Evolutionary conservation across 2,113 vertebrate species (phyloP).

Genomic region (Bubalus kerabau): DNA sequence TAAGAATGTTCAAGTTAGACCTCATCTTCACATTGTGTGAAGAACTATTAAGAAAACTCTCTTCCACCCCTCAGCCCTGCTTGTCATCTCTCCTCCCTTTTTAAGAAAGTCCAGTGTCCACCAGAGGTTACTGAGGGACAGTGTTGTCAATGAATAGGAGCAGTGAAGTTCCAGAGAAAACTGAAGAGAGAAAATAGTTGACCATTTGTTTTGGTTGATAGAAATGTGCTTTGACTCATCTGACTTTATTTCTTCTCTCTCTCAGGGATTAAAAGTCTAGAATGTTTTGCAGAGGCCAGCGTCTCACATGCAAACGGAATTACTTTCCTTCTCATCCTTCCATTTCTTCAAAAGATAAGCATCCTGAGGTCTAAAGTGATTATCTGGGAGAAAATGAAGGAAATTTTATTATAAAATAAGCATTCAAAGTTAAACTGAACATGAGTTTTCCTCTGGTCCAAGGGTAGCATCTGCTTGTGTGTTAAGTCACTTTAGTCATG

Average conservation of each 20-base stretch:
- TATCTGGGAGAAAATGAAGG: background rate
- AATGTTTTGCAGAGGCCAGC: background rate
- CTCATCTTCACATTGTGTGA: conserved; percentile 36
- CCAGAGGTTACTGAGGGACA: background rate
- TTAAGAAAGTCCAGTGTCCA: background rate
- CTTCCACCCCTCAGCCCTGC: background rate
- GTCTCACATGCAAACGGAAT: background rate
- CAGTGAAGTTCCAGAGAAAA: conserved; percentile 56
- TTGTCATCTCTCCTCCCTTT: background rate
- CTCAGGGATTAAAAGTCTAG: background rate
- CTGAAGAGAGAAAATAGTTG: conserved; percentile 6
- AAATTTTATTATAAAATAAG: background rate
- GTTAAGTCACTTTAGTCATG: background rate
- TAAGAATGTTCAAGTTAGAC: conserved; percentile 49
- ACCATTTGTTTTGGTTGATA: background rate
- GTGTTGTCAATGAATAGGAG: conserved; percentile 9
- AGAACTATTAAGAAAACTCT: conserved; percentile 6
- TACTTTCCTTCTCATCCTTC: background rate
- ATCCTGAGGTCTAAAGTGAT: background rate
- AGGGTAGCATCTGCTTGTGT: background rate
- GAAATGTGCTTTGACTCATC: background rate
- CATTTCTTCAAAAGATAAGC: background rate
- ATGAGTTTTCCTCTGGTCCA: background rate
- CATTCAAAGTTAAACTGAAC: background rate
- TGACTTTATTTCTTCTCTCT: background rate